phyloP scores from a whole-genome alignment of 1,140 invertebrate genomes.

The Philotrypesis tridentata region DNA sequence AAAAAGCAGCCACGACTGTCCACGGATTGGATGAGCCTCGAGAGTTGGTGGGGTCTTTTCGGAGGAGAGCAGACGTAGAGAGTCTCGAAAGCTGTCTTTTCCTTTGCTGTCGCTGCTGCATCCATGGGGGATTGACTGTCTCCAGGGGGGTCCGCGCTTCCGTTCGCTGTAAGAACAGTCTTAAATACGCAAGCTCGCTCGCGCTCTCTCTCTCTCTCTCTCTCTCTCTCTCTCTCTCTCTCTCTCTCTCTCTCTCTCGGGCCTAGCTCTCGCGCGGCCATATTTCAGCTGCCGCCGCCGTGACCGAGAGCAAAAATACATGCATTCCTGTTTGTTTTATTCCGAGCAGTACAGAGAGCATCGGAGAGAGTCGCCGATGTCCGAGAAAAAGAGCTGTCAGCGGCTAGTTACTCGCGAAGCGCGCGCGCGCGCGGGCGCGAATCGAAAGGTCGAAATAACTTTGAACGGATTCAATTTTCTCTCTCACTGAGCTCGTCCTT shows the following conservation, averaged over 20 bases:
- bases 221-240: neutral
- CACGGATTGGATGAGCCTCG: constrained; percentile 61
- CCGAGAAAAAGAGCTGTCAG: too few relatives aligned
- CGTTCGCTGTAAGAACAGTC: constrained; percentile 20
- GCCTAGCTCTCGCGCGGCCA: neutral
- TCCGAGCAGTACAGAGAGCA: too few relatives aligned
- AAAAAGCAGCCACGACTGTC: constrained; percentile 58
- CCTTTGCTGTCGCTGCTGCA: neutral
- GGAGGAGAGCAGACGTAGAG: neutral
- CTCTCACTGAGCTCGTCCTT: constrained; percentile 46
- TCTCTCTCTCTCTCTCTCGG: neutral
- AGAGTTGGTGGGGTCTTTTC: neutral
- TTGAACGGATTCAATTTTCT: constrained; percentile 51
- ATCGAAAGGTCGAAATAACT: constrained; percentile 50
- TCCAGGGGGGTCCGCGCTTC: neutral
- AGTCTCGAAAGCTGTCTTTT: neutral
- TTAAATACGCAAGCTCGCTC: constrained; percentile 29
- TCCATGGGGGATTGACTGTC: neutral
- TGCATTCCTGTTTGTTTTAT: too few relatives aligned
- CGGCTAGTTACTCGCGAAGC: too few relatives aligned
- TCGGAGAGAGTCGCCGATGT: neutral
- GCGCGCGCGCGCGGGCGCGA: neutral
- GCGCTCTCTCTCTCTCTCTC: constrained; percentile 10
- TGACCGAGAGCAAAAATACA: neutral
- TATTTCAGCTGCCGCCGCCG: neutral